Evolutionary conservation across 2,113 vertebrate genomes (phyloP).

Genomic region (Himantopus leucocephalus): DNA sequence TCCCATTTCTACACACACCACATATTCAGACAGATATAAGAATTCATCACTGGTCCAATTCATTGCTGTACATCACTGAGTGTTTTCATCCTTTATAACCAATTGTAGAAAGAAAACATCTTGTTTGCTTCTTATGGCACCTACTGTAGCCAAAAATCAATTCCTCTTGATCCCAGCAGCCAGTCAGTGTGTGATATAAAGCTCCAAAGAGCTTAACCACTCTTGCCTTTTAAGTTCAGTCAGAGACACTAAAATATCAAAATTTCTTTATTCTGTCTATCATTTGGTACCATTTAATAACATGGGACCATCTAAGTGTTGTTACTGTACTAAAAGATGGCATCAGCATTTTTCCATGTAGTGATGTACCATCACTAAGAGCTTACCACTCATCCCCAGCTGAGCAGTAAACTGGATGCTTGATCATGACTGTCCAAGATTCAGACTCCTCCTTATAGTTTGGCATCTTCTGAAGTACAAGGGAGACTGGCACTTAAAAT

Average conservation of each 20-base stretch:
- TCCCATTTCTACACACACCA: not conserved
- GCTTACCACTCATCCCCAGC: not conserved
- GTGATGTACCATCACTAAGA: not conserved
- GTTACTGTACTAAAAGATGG: not conserved
- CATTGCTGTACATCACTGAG: not conserved
- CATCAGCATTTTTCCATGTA: not conserved
- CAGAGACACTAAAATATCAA: not conserved
- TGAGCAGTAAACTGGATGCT: not conserved
- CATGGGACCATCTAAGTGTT: not conserved
- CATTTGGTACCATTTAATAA: not conserved
- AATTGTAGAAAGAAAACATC: not conserved
- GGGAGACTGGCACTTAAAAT: not conserved
- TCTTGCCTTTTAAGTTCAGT: not conserved
- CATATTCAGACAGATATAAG: not conserved
- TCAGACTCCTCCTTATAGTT: not conserved
- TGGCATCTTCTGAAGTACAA: not conserved
- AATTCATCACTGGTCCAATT: not conserved
- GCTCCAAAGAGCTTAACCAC: not conserved
- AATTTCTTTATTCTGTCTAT: not conserved
- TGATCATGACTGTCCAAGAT: not conserved
- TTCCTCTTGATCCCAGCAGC: slow-evolving; percentile 6
- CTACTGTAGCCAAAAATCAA: slow-evolving; percentile 20
- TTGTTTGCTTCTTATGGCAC: not conserved
- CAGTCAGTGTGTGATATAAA: not conserved
- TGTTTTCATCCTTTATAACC: not conserved